phyloP scores from a whole-genome alignment of 2,888 invertebrate genomes.

The Anorthoa munda region DNA sequence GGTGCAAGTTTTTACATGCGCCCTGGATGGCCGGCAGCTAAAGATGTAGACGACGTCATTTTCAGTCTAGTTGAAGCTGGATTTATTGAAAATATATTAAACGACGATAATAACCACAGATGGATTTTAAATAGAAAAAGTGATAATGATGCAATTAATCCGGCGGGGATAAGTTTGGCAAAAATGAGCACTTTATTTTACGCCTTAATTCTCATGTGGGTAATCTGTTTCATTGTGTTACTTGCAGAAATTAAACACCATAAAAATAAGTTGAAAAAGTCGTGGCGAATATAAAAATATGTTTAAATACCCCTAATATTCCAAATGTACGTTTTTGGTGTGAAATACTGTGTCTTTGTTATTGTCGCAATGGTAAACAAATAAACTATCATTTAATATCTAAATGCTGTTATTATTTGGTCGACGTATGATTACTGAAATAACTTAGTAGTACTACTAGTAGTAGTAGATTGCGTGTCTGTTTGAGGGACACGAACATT shows the following conservation, averaged over 20 bases:
- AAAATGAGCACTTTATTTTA: slow-evolving; percentile 76
- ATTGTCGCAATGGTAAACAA: slow-evolving; percentile 1
- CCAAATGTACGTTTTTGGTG: slow-evolving; percentile 10
- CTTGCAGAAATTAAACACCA: slow-evolving; percentile 71
- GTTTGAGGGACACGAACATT: slow-evolving; percentile 39
- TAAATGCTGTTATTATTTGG: slow-evolving; percentile 8
- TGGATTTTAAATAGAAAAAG: slow-evolving; percentile 30
- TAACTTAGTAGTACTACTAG: slow-evolving; percentile 37
- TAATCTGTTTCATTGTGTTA: slow-evolving; percentile 70
- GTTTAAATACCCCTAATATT: not conserved
- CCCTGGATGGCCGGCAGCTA: slow-evolving; percentile 77
- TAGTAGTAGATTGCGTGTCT: slow-evolving; percentile 10
- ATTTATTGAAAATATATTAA: slow-evolving; percentile 64
- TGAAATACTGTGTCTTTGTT: slow-evolving; percentile 1
- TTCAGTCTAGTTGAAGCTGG: slow-evolving; percentile 72
- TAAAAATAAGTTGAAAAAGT: slow-evolving; percentile 20
- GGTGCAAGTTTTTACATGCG: slow-evolving; percentile 75
- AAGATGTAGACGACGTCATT: slow-evolving; percentile 67
- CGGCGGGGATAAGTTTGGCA: slow-evolving; percentile 66
- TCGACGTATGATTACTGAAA: slow-evolving; percentile 46
- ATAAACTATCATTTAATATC: slow-evolving; percentile 17
- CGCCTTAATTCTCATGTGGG: slow-evolving; percentile 69
- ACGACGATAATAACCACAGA: slow-evolving; percentile 46
- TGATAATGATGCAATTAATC: slow-evolving; percentile 31
- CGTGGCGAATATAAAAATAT: not conserved